Evolutionary conservation across 1,140 invertebrate species (phyloP), one percentile per base, ranked within the genome.

Genomic region (Bemisia tabaci): DNA sequence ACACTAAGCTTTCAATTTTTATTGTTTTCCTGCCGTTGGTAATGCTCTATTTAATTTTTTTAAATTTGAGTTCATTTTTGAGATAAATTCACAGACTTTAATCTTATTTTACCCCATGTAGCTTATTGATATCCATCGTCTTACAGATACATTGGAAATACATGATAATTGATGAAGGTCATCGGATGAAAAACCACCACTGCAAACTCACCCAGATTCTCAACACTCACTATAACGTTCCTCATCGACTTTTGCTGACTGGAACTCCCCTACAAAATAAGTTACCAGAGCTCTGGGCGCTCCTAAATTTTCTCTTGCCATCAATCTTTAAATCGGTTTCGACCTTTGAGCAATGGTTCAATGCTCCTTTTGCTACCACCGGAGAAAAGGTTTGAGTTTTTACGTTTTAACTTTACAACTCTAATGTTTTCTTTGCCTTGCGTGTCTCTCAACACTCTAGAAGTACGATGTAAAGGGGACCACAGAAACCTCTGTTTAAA

Each of bases 271-370:
- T 98, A 48, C 91, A 96, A 80, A 97, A 97, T 77, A 97, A 97
- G 80, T 80, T 98, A 68, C 94, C 95, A 1, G 95, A 98, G 77
- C 78, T 98, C 66, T 97, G 95, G 95, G 95, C 96, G 21, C 77
- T 98, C 21, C 80, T 98, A 33, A 98, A 98, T 78, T 98, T 98
- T 79, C 79, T 98, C 64, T 81, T 98, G 70, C 95, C 96, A 0
- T 94, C 91, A 12, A 98, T 98, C 73, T 98, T 98, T 82, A 96
- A 97, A 77, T 95, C 91, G 22, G 95, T 92, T 75, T 91, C 90
- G 62, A 98, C 95, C 0, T 98, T 98, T 77, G 96, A 98, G 74
- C 94, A 98, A 77, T 98, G 95, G 95, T 98, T 98, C 76, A 98
- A 98, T 79, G 95, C 95, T 58, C 96, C 96, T 0, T 98, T 98